phyloP scores from a whole-genome alignment of 2,888 invertebrate species.

The Volucella bombylans region DNA sequence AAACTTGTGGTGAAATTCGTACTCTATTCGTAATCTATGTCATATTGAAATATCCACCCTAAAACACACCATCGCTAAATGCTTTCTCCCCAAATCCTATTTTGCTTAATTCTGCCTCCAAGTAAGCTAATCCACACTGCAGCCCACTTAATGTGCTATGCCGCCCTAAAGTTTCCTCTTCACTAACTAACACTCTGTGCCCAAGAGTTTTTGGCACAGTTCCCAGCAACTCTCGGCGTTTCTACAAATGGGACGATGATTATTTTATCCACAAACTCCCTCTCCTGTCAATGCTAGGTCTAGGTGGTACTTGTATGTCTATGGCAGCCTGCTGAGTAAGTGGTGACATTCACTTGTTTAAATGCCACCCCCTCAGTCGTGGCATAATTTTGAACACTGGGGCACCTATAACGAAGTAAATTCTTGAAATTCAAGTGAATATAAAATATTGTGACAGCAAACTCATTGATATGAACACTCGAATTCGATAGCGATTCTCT shows the following conservation, averaged over 20 bases:
- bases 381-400: constrained; percentile 33
- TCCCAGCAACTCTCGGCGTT: constrained; percentile 58
- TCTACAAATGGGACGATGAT: constrained; percentile 56
- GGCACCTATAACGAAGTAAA: constrained; percentile 43
- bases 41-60: constrained; percentile 11
- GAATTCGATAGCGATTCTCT: constrained; percentile 43
- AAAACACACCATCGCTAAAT: constrained; percentile 18
- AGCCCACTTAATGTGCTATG: constrained; percentile 51
- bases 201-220: constrained; percentile 55
- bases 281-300: constrained; percentile 5
- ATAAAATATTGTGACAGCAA: constrained; percentile 26
- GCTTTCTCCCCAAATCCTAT: constrained; percentile 10
- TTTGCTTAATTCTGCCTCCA: constrained; percentile 3
- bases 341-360: constrained; percentile 69
- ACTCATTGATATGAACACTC: constrained; percentile 34
- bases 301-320: constrained; percentile 43
- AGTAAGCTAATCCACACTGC: constrained; percentile 52
- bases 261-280: constrained; percentile 58
- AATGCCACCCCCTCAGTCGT: constrained; percentile 23
- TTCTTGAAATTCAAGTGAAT: constrained; percentile 48
- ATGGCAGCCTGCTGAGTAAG: constrained; percentile 29
- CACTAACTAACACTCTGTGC: constrained; percentile 21
- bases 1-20: constrained; percentile 50
- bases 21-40: constrained; percentile 36
- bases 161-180: constrained; percentile 37